These are phyloP conservation scores for Ivindomyrus marchei DNA, from an alignment of 2,113 vertebrate genomes.

Conservation along the genomic window DNA sequence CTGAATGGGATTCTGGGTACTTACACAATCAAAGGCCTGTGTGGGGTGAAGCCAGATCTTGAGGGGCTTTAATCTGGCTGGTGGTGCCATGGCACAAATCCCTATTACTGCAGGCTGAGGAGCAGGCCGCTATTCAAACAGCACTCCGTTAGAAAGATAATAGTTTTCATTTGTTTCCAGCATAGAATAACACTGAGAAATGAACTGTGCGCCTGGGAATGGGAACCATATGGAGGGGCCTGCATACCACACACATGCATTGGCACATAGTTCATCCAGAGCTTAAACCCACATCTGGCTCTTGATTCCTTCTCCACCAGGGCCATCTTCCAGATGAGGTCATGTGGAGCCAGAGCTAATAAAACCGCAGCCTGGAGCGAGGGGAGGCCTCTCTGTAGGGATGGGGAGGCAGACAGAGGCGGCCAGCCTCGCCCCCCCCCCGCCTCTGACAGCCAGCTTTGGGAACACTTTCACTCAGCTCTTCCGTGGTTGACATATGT, in stretches of 20 bases:
- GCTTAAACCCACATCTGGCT: constrained; percentile 52
- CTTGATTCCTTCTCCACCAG: constrained; percentile 42
- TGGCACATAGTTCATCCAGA: constrained; percentile 49
- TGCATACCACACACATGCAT: constrained; percentile 57
- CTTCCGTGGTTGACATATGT: constrained; percentile 1
- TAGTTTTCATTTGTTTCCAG: constrained; percentile 56
- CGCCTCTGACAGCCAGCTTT: neutral
- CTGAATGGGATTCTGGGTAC: constrained; percentile 11
- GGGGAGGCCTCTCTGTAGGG: constrained; percentile 19
- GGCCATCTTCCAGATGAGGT: constrained; percentile 54
- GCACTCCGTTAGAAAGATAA: constrained; percentile 40
- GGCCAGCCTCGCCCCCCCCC: neutral
- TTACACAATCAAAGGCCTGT: constrained; percentile 7
- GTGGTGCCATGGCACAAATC: constrained; percentile 27
- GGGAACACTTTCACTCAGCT: constrained; percentile 7
- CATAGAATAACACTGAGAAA: constrained; percentile 52
- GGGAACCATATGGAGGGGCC: constrained; percentile 55
- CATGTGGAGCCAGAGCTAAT: constrained; percentile 46
- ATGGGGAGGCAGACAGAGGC: neutral
- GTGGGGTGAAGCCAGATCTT: constrained; percentile 20
- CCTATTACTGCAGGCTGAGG: constrained; percentile 21
- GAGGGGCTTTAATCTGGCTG: constrained; percentile 21
- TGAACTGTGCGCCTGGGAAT: constrained; percentile 47
- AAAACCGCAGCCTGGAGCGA: constrained; percentile 34
- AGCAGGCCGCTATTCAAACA: constrained; percentile 19